Percentiles rank a stretch among this genome's conserved stretches.
Conservation (phyloP, 2,888 invertebrate species). For the Drosophila cracens region DNA sequence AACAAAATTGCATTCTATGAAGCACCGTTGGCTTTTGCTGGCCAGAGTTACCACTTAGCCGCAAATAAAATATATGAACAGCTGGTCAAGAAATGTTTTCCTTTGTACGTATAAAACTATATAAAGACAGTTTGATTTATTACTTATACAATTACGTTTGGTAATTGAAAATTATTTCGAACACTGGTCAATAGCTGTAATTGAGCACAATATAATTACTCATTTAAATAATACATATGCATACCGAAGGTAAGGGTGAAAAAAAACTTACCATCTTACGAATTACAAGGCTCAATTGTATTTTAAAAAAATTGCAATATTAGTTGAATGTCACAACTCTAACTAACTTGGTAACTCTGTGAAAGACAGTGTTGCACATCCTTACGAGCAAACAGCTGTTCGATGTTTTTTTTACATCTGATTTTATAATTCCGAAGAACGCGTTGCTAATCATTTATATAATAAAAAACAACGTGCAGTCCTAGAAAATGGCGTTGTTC, state of each 20-base stretch:
- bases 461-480: constrained; percentile 33
- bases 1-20: constrained; percentile 40
- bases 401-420: constrained; percentile 36
- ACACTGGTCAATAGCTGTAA: not conserved
- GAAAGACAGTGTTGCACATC: constrained; percentile 15
- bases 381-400: constrained; percentile 50
- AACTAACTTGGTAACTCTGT: constrained; percentile 5
- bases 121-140: constrained; percentile 2
- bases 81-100: not conserved
- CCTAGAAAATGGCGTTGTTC: constrained; percentile 83
- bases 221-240: not conserved
- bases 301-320: not conserved
- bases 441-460: constrained; percentile 53
- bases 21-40: constrained; percentile 45
- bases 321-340: not conserved
- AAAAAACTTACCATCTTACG: not conserved
- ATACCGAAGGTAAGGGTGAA: not conserved
- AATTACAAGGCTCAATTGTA: not conserved
- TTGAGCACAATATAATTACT: not conserved
- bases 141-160: constrained; percentile 7
- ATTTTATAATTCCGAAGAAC: constrained; percentile 26
- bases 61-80: constrained; percentile 12
- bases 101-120: not conserved
- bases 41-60: constrained; percentile 34
- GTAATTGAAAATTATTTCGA: constrained; percentile 2